Conservation (phyloP, 1,140 invertebrate genomes). For the Platyura marginata region DNA sequence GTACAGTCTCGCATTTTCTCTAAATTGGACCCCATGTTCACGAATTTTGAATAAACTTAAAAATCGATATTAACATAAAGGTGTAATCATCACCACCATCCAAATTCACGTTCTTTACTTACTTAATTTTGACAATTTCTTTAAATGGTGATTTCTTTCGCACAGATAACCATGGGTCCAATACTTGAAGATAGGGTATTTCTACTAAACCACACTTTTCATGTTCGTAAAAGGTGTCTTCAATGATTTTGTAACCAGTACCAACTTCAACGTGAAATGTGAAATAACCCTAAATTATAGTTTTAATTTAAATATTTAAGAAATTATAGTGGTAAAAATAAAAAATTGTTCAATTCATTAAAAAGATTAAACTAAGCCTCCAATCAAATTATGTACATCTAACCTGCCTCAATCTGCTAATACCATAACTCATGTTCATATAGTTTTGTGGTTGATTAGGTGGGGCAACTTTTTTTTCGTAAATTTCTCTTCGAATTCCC, state of each 20-base stretch:
- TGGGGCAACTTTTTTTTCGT: constrained; percentile 18
- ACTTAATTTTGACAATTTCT: constrained; percentile 42
- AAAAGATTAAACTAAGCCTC: not conserved
- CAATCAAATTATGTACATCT: too few relatives aligned
- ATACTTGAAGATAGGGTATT: constrained; percentile 35
- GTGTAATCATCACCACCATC: constrained; percentile 6
- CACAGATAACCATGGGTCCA: constrained; percentile 35
- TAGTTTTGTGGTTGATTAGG: constrained; percentile 12
- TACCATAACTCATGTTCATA: constrained; percentile 16
- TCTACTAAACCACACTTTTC: constrained; percentile 45
- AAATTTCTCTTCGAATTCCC: constrained; percentile 13
- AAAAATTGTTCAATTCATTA: not conserved
- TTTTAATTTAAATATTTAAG: not conserved
- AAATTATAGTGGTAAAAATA: not conserved
- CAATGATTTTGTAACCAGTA: constrained; percentile 37
- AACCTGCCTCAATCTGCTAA: not conserved
- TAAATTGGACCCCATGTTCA: constrained; percentile 17
- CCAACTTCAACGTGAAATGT: constrained; percentile 43
- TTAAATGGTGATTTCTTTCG: constrained; percentile 36
- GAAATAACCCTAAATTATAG: constrained; percentile 24
- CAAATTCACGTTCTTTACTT: too few relatives aligned
- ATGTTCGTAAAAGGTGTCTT: constrained; percentile 39
- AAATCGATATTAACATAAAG: constrained; percentile 9
- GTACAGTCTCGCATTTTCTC: constrained; percentile 13
- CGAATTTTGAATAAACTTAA: constrained; percentile 14